These are phyloP conservation scores for Drosophila mettleri DNA, from an alignment of 2,888 invertebrate species.

Conservation along the genomic window DNA sequence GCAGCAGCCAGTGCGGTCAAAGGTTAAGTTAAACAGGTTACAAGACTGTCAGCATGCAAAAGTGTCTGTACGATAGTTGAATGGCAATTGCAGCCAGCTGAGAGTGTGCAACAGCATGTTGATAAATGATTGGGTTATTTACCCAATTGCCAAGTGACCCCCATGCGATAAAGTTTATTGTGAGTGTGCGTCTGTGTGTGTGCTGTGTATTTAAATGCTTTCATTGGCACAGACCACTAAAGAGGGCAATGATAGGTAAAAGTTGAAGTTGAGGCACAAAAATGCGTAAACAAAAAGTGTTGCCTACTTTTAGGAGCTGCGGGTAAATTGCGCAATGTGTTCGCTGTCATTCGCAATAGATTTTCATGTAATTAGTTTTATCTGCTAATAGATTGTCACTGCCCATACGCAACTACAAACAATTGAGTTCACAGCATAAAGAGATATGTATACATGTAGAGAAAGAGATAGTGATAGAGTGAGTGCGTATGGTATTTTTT, in stretches of 20 bases:
- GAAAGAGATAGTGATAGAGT: not conserved
- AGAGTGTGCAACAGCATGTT: conserved; percentile 46
- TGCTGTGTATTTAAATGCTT: conserved; percentile 44
- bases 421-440: conserved; percentile 40
- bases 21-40: conserved; percentile 51
- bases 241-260: conserved; percentile 24
- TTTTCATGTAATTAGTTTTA: conserved; percentile 65
- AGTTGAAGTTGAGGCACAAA: conserved; percentile 25
- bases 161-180: conserved; percentile 32
- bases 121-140: conserved; percentile 48
- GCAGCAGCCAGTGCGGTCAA: conserved; percentile 21
- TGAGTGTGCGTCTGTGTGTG: conserved; percentile 1
- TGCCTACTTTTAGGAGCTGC: conserved; percentile 48
- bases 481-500: conserved; percentile 17
- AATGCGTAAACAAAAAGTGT: conserved; percentile 29
- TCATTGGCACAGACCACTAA: too few relatives aligned
- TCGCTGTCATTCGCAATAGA: conserved; percentile 56
- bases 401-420: conserved; percentile 55
- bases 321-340: conserved; percentile 50
- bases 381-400: conserved; percentile 66
- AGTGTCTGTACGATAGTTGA: conserved; percentile 33
- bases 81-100: conserved; percentile 32
- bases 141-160: conserved; percentile 32
- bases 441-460: not conserved
- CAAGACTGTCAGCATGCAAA: conserved; percentile 47